Conservation (phyloP, 2,797 vertebrate species). For the Brachyrhaphis roseni region DNA sequence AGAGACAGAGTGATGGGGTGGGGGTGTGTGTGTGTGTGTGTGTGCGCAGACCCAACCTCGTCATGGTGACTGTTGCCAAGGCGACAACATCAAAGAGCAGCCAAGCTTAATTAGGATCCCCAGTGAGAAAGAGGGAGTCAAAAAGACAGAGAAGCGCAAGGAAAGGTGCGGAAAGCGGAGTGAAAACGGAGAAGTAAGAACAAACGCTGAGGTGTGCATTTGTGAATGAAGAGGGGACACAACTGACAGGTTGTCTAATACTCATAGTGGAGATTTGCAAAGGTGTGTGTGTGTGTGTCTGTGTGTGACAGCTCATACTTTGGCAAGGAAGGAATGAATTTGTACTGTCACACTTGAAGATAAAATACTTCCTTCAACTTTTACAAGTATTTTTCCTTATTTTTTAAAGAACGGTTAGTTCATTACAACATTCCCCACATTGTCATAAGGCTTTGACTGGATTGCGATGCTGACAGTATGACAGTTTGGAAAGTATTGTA, state of each 20-base stretch:
- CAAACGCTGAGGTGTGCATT: slow-evolving; percentile 41
- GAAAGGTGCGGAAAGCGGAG: slow-evolving; percentile 52
- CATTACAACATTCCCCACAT: not conserved
- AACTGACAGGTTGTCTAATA: slow-evolving; percentile 52
- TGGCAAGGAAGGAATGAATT: slow-evolving; percentile 25
- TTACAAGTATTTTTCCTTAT: not conserved
- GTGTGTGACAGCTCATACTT: slow-evolving; percentile 22
- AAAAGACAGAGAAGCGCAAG: slow-evolving; percentile 34
- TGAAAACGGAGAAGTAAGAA: slow-evolving; percentile 37
- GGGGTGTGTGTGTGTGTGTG: slow-evolving; percentile 26
- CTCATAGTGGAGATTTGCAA: slow-evolving; percentile 32
- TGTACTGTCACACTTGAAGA: slow-evolving; percentile 15
- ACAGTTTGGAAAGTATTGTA: not conserved
- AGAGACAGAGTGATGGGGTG: slow-evolving; percentile 62
- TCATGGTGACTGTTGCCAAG: slow-evolving; percentile 90
- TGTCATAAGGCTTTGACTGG: not conserved
- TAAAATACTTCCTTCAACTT: slow-evolving; percentile 4
- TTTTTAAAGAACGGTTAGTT: not conserved
- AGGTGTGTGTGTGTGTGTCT: slow-evolving; percentile 22
- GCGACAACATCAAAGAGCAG: slow-evolving; percentile 87
- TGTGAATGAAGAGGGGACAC: slow-evolving; percentile 35
- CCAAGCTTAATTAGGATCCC: slow-evolving; percentile 88
- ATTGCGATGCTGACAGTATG: not conserved
- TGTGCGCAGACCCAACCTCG: slow-evolving; percentile 81
- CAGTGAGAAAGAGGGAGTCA: slow-evolving; percentile 70